phyloP scores from a whole-genome alignment of 2,888 invertebrate species.

The Philonicus albiceps region DNA sequence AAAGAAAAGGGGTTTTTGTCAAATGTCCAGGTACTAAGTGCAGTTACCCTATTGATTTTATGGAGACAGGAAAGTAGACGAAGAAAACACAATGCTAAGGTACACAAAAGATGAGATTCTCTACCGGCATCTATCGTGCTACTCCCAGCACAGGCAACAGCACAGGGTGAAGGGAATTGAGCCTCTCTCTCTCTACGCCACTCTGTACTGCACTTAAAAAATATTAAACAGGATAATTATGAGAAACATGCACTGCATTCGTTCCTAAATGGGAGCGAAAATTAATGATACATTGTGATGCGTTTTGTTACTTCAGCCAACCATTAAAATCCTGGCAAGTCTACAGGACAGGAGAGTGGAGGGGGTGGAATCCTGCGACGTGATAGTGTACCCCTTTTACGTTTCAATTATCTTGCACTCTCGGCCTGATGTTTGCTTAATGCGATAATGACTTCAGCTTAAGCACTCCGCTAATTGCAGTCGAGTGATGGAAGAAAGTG shows the following conservation, averaged over 20 bases:
- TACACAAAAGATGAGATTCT: neutral
- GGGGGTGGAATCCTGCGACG: neutral
- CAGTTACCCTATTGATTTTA: neutral
- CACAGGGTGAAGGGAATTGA: neutral
- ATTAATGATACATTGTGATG: neutral
- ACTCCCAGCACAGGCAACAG: neutral
- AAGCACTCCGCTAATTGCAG: neutral
- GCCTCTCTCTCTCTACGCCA: neutral
- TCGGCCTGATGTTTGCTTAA: neutral
- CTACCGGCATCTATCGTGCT: neutral
- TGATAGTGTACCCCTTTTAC: neutral
- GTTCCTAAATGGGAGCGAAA: neutral
- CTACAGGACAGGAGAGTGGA: too few species aligned
- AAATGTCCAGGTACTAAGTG: neutral
- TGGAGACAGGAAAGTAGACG: neutral
- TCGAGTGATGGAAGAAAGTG: neutral
- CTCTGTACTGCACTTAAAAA: neutral
- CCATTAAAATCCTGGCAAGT: neutral
- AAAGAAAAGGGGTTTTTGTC: neutral
- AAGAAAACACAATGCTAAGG: neutral
- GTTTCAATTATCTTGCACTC: neutral
- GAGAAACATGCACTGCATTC: neutral
- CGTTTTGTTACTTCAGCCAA: neutral
- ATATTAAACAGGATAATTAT: conserved; percentile 7
- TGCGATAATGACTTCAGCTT: neutral